phyloP scores from a whole-genome alignment of 2,888 invertebrate species.

The Choristoneura rosaceana region DNA sequence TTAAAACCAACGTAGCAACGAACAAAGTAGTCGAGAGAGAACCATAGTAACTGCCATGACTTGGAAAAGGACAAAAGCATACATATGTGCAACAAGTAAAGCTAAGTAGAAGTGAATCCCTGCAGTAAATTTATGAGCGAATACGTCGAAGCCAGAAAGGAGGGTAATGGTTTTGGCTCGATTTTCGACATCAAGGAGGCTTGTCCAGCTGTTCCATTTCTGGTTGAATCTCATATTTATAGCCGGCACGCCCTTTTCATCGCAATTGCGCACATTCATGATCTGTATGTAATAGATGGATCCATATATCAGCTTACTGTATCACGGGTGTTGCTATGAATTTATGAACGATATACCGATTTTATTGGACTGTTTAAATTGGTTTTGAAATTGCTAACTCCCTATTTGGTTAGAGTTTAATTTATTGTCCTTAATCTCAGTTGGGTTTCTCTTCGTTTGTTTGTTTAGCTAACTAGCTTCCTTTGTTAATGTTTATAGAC shows the following conservation, averaged over 20 bases:
- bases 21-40: slow-evolving; percentile 8
- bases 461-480: not conserved
- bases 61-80: slow-evolving; percentile 4
- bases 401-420: not conserved
- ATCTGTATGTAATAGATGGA: slow-evolving; percentile 5
- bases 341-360: slow-evolving; percentile 1
- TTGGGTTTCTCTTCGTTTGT: not conserved
- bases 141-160: slow-evolving; percentile 14
- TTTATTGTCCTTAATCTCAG: not conserved
- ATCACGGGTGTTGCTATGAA: not conserved
- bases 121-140: slow-evolving; percentile 5
- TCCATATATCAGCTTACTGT: slow-evolving; percentile 5
- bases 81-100: not conserved
- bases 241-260: slow-evolving; percentile 25
- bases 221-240: slow-evolving; percentile 26
- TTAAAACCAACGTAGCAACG: not conserved
- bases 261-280: slow-evolving; percentile 8
- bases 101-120: not conserved
- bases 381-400: not conserved
- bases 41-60: not conserved
- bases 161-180: slow-evolving; percentile 8
- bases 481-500: not conserved
- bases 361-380: not conserved
- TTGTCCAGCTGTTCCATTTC: slow-evolving; percentile 20
- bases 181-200: slow-evolving; percentile 6